These are phyloP conservation scores for Darevskia mixta DNA, from an alignment of 2,797 vertebrate species.

Conservation along the genomic window DNA sequence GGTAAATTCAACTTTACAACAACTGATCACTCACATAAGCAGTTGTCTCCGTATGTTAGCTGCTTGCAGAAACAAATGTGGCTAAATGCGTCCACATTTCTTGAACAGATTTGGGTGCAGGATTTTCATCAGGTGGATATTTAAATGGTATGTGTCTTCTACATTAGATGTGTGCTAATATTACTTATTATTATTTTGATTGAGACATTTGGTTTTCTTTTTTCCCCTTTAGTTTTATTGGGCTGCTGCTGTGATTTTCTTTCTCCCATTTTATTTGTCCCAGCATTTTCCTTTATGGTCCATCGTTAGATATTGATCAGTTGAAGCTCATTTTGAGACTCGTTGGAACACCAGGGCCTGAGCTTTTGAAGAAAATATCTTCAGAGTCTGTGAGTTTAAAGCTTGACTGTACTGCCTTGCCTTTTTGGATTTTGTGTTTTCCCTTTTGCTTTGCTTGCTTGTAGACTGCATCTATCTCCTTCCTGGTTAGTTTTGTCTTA, in stretches of 20 bases:
- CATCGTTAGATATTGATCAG: slow-evolving; percentile 98
- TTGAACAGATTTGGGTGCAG: background rate
- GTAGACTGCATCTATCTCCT: slow-evolving; percentile 59
- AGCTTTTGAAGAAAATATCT: slow-evolving; percentile 98
- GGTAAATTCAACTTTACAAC: background rate
- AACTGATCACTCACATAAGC: background rate
- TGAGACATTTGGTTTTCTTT: slow-evolving; percentile 54
- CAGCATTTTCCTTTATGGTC: slow-evolving; percentile 96
- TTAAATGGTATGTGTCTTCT: slow-evolving; percentile 1
- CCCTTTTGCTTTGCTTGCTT: slow-evolving; percentile 61
- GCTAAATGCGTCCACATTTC: background rate
- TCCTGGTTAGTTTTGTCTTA: slow-evolving; percentile 49
- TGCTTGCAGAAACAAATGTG: background rate
- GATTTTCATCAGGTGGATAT: slow-evolving; percentile 20
- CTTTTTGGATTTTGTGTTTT: slow-evolving; percentile 68
- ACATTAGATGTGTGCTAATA: slow-evolving; percentile 36
- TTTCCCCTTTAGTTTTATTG: slow-evolving; percentile 36
- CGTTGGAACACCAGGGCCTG: slow-evolving; percentile 94
- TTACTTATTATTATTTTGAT: slow-evolving; percentile 47
- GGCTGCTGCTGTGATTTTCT: slow-evolving; percentile 57
- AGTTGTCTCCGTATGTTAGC: background rate
- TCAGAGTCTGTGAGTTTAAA: slow-evolving; percentile 95
- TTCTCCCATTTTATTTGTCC: slow-evolving; percentile 79
- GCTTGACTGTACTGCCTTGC: slow-evolving; percentile 80
- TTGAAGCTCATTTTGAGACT: slow-evolving; percentile 98